Percentiles rank a stretch among this genome's conserved stretches.
phyloP scores from a whole-genome alignment of 35 echinoderm and acorn worm genomes.

The Anneissia japonica region DNA sequence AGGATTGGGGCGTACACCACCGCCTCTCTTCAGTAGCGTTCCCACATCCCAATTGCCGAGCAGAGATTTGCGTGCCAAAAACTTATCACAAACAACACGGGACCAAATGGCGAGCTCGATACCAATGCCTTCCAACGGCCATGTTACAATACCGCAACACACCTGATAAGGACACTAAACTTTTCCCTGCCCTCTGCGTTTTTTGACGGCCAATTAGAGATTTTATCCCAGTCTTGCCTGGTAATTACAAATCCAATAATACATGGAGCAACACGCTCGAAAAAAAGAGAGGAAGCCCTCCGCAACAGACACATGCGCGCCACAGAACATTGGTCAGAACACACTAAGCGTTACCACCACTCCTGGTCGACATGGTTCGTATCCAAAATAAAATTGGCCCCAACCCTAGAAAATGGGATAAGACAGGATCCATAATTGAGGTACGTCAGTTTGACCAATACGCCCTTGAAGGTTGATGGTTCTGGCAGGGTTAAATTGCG shows the following conservation, averaged over 20 bases:
- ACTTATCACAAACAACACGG: constrained; percentile 42
- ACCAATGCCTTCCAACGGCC: constrained; percentile 34
- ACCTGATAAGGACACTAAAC: constrained; percentile 25
- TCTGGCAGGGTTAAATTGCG: constrained; percentile 2
- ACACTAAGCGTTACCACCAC: not conserved
- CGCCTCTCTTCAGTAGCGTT: constrained; percentile 30
- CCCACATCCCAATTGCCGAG: constrained; percentile 24
- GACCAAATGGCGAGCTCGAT: constrained; percentile 15
- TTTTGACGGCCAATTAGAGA: constrained; percentile 38
- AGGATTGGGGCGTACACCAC: constrained; percentile 18
- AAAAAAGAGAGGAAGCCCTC: constrained; percentile 8
- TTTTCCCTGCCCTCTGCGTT: constrained; percentile 33
- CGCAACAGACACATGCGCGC: constrained; percentile 25
- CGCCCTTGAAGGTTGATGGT: no score
- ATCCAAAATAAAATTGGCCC: constrained; percentile 20
- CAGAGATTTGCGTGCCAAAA: constrained; percentile 34
- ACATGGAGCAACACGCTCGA: constrained; percentile 14
- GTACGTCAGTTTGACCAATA: constrained; percentile 1
- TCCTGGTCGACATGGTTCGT: constrained; percentile 14
- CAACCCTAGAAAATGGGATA: constrained; percentile 24
- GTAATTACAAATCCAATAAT: constrained; percentile 8
- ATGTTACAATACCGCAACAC: constrained; percentile 39
- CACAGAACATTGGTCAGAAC: not conserved
- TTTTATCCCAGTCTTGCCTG: constrained; percentile 16
- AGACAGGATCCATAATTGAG: no score